phyloP scores from a whole-genome alignment of 2,888 invertebrate species.

The Tachystola acroxantha region DNA sequence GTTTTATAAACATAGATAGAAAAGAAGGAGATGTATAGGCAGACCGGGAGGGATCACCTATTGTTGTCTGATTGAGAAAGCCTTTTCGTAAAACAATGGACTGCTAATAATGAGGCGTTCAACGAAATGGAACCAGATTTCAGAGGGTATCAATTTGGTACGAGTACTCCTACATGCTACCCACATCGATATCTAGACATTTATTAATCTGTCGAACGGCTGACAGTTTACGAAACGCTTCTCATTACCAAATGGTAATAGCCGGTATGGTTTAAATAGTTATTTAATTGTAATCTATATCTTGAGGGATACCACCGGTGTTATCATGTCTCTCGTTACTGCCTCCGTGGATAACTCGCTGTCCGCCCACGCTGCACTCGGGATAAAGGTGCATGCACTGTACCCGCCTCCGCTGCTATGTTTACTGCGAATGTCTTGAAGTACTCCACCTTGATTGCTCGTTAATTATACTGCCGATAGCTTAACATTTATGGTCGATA shows the following conservation, averaged over 20 bases:
- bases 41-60: too few relatives aligned
- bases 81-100: slow-evolving; percentile 44
- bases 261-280: slow-evolving; percentile 26
- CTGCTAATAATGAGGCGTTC: slow-evolving; percentile 42
- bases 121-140: slow-evolving; percentile 42
- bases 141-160: slow-evolving; percentile 37
- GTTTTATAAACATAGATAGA: too few relatives aligned
- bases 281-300: slow-evolving; percentile 32
- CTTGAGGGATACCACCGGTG: slow-evolving; percentile 24
- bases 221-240: slow-evolving; percentile 36
- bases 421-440: slow-evolving; percentile 28
- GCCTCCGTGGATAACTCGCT: slow-evolving; percentile 42
- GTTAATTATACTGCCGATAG: slow-evolving; percentile 19
- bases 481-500: slow-evolving; percentile 9
- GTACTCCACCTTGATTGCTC: slow-evolving; percentile 14
- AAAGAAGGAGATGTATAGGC: too few relatives aligned
- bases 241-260: slow-evolving; percentile 33
- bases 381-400: slow-evolving; percentile 27
- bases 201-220: slow-evolving; percentile 36
- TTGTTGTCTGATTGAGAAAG: not conserved
- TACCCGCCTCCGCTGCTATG: slow-evolving; percentile 20
- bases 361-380: slow-evolving; percentile 47
- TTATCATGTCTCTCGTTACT: slow-evolving; percentile 36
- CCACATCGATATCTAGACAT: slow-evolving; percentile 26
- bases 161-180: slow-evolving; percentile 57